Base-by-base conservation (phyloP, 2,797 vertebrate species). In the Pangasius macronema region DNA sequence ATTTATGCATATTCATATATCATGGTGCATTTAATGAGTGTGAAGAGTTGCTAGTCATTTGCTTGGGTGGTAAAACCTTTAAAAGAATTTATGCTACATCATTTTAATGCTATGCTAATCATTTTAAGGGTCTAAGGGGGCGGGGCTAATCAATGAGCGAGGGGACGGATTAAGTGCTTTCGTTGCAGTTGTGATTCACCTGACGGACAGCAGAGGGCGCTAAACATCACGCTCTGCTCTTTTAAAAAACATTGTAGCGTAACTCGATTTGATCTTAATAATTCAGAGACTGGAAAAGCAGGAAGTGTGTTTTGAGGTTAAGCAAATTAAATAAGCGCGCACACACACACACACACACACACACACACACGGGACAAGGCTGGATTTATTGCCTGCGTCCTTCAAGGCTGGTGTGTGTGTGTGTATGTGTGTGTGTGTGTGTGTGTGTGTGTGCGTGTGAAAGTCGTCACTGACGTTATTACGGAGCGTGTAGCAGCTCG, bases 371-470 rank as follows among this genome's bases (percentile, higher is more conserved):
- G 39, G 39, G 22, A 27, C 14, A n/a, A n/a, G 27, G 13, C 13
- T 51, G 27, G 46, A 75, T 75, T 75, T 75, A 75, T 75, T 46
- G 72, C 72, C 22, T 49, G 72, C 5, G 16, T 51, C n/a, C 22
- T 49, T 49, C 46, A 75, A 3, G 9, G 24, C 27, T 75, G 13
- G 4, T 75, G 73, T 75, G 73, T 75, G 39, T 39, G 39, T 39
- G 39, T 75, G 72, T 75, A 42, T 75, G 72, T 75, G 4, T 75
- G 72, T 75, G 73, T 75, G 4, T 75, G 73, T 51, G 73, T n/a
- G 73, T n/a, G n/a, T 75, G 72, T 75, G 4, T 75, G 72, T 75
- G 73, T 75, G 4, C 51, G 73, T 51, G 73, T n/a, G 73, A n/a
- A 53, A 53, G 73, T 76, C 16, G 0, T 27, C 46, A 18, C 46